Conservation (phyloP, 2,113 vertebrate species). For the Pteruthius melanotis region DNA sequence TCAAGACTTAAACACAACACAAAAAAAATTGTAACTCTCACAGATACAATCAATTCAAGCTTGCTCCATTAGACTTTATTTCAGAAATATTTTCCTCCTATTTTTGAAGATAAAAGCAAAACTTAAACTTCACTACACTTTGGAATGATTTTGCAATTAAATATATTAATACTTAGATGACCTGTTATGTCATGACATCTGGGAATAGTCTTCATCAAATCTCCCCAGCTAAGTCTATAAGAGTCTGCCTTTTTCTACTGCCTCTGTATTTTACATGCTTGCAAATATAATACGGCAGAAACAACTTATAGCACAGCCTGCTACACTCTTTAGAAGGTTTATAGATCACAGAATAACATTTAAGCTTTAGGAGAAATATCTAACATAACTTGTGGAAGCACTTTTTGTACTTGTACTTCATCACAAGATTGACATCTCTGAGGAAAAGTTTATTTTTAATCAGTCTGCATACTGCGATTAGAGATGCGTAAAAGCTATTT, state of each 20-base stretch:
- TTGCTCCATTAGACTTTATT: background rate
- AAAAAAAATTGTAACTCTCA: background rate
- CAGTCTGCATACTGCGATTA: background rate
- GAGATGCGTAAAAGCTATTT: background rate
- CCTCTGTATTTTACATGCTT: background rate
- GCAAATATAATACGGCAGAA: background rate
- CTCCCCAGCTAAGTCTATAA: background rate
- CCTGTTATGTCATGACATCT: background rate
- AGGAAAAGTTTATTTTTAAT: background rate
- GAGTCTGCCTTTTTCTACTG: background rate
- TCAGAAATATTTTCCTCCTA: background rate
- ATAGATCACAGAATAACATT: background rate
- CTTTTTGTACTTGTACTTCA: background rate
- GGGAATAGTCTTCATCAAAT: background rate
- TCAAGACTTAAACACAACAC: background rate
- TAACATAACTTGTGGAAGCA: background rate
- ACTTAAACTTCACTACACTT: background rate
- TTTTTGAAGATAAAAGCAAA: background rate
- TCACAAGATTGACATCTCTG: background rate
- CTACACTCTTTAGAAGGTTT: background rate
- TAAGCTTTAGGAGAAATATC: background rate
- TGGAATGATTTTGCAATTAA: background rate
- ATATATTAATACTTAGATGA: background rate
- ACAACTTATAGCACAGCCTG: background rate
- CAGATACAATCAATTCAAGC: background rate